Evolutionary conservation across 2,113 vertebrate genomes (phyloP), one percentile per base, ranked within the genome.

Genomic region (Pampusana beccarii): DNA sequence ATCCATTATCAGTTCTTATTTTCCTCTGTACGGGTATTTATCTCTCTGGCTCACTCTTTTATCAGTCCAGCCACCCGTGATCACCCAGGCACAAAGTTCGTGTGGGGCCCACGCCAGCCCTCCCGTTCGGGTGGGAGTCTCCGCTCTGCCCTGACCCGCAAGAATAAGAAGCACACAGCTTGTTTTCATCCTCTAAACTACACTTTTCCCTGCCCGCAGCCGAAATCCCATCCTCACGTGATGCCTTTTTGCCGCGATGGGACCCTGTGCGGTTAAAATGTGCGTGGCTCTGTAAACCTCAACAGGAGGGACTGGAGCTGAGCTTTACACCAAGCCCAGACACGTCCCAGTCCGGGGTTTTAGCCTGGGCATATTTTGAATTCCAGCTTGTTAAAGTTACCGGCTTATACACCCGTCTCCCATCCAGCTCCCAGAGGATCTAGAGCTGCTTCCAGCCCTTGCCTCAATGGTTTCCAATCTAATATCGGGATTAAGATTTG

Each of bases 1-100:
- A 97, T 95, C 90, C 66, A 79, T 97, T 97, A 97, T 88, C 83
- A 95, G 56, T 72, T 96, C 93, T 94, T 93, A 88, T 91, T 96
- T 95, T 95, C 85, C 66, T 94, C 50, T 0, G 1, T 73, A 33
- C 0, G 10, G 85, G 91, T 92, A 90, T 95, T 91, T 97, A 92
- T 96, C 88, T 97, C 88, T 65, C 86, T 20, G 72, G 26, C 86
- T 95, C 51, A 20, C 86, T 80, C 89, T 93, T 93, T 94, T 94
- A 94, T 95, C 94, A 91, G 16, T 29, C 23, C 82, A 85, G 58
- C 53, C 87, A 88, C 86, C 74, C 23, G 2, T 24, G 80, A 78
- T 79, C 88, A 78, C 67, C 79, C 79, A 61, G 80, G 86, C 14
- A 0, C 53, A 54, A 79, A 77, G 75, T 48, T 58, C 16, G 14